phyloP scores from a whole-genome alignment of 1,140 invertebrate genomes.

The Apis cerana region DNA sequence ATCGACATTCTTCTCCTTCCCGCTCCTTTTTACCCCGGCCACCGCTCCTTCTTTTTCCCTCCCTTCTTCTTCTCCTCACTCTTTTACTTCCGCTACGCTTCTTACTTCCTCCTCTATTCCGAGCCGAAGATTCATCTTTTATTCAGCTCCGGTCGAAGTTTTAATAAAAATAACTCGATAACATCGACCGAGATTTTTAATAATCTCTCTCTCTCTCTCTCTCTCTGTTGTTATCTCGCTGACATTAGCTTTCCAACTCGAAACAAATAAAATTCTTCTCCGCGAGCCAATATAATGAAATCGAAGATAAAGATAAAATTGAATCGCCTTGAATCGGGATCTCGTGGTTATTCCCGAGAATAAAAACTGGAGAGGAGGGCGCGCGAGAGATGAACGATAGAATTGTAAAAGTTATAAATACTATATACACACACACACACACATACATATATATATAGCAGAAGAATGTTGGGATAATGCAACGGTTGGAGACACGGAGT shows the following conservation, averaged over 20 bases:
- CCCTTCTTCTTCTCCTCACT: neutral
- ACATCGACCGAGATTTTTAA: neutral
- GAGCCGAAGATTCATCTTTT: conserved; percentile 75
- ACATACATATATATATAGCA: too few relatives aligned
- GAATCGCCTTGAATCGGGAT: too few relatives aligned
- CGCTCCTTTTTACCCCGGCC: conserved; percentile 71
- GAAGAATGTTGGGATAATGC: too few relatives aligned
- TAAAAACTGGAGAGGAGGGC: too few relatives aligned
- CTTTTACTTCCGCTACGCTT: neutral
- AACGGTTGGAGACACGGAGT: too few relatives aligned
- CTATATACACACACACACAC: too few relatives aligned
- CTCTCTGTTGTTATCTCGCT: conserved; percentile 14
- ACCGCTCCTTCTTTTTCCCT: conserved; percentile 36
- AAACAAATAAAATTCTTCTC: neutral
- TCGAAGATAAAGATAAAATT: too few relatives aligned
- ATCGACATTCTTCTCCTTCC: conserved; percentile 75
- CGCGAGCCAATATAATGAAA: neutral
- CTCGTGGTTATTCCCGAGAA: too few relatives aligned
- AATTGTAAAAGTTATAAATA: too few relatives aligned
- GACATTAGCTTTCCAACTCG: conserved; percentile 33
- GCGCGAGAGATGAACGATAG: too few relatives aligned
- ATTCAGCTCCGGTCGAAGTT: conserved; percentile 77
- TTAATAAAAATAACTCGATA: conserved; percentile 78
- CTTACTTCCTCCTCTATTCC: conserved; percentile 3
- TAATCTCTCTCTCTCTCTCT: neutral